Conservation (phyloP, 2,888 invertebrate species). For the Hypercompe scribonia region DNA sequence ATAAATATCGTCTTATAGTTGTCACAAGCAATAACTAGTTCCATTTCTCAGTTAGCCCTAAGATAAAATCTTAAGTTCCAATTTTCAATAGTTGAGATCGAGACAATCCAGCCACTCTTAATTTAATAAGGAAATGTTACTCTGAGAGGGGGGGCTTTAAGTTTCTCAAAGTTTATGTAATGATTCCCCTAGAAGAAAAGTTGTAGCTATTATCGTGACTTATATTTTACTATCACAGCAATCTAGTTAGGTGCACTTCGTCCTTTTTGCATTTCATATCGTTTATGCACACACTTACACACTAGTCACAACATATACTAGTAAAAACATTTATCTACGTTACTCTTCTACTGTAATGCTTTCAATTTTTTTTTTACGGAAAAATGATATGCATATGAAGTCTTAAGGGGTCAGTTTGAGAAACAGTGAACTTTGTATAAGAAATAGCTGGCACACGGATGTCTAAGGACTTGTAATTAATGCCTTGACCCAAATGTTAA, state of each 20-base stretch:
- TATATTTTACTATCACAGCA: background rate
- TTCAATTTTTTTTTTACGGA: background rate
- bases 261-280: background rate
- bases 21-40: constrained; percentile 67
- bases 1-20: constrained; percentile 68
- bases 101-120: constrained; percentile 31
- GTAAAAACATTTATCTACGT: background rate
- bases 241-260: background rate
- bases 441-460: constrained; percentile 18
- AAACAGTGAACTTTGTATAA: background rate
- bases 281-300: background rate
- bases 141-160: constrained; percentile 33
- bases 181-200: background rate
- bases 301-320: background rate
- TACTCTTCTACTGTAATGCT: background rate
- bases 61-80: constrained; percentile 54
- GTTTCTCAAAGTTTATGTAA: constrained; percentile 8
- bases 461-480: constrained; percentile 42
- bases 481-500: constrained; percentile 50
- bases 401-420: constrained; percentile 10
- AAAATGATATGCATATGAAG: no score
- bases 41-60: constrained; percentile 62
- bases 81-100: constrained; percentile 41
- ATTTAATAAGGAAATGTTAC: constrained; percentile 57
- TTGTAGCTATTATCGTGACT: background rate